phyloP scores from a whole-genome alignment of 2,113 vertebrate species.

The Salvelinus alpinus region DNA sequence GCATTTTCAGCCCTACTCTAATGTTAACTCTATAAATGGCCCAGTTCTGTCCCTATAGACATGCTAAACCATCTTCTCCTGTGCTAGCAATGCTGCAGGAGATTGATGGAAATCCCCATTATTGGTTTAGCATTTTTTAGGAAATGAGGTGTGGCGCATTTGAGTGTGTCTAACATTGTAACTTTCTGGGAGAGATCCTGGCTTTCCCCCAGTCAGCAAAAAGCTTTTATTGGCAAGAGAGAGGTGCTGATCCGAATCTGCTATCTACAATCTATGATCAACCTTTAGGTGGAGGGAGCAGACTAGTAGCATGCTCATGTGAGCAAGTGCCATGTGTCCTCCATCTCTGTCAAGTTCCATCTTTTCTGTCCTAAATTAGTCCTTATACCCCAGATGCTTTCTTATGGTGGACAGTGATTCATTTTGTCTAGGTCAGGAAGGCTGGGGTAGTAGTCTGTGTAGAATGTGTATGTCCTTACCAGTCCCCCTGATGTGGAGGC shows the following conservation, averaged over 20 bases:
- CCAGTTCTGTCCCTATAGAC: no score
- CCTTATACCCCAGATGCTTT: conserved; percentile 55
- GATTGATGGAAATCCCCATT: conserved; percentile 61
- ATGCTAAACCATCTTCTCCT: conserved; percentile 42
- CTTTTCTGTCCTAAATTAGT: conserved; percentile 67
- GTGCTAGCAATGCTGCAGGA: conserved; percentile 13
- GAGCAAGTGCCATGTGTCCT: conserved; percentile 53
- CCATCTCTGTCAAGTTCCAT: conserved; percentile 64
- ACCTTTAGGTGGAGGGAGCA: conserved; percentile 63
- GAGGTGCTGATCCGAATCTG: conserved; percentile 69
- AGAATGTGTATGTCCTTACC: not conserved
- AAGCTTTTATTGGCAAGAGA: conserved; percentile 75
- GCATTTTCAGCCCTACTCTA: conserved; percentile 15
- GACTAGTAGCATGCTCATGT: conserved; percentile 52
- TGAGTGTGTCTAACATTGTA: conserved; percentile 66
- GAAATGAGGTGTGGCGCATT: conserved; percentile 55
- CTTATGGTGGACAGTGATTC: conserved; percentile 59
- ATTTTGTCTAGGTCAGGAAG: conserved; percentile 43
- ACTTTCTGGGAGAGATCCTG: conserved; percentile 74
- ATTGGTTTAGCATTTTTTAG: conserved; percentile 70
- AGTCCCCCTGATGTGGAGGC: not conserved
- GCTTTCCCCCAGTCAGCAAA: conserved; percentile 75
- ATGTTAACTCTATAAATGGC: not conserved
- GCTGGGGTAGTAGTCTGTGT: conserved; percentile 17
- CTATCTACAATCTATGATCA: conserved; percentile 66